Percentiles rank a stretch among this genome's conserved stretches.
Evolutionary conservation across 2,113 vertebrate species (phyloP).

Genomic region (Nerophis ophidion): DNA sequence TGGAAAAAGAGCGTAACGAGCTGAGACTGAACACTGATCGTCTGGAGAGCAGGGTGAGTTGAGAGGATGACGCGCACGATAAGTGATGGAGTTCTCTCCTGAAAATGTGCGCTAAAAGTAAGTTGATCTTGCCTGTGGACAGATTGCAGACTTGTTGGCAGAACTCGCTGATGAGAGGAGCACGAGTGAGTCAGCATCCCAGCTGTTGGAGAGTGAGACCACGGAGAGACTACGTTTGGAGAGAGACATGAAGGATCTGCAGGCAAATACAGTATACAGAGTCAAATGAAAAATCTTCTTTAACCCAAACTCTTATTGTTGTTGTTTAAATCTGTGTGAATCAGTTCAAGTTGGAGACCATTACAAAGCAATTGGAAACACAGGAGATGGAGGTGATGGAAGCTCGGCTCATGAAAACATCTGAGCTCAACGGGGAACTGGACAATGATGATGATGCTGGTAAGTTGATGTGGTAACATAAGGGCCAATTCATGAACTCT

Average conservation of each 20-base stretch:
- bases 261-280: constrained; percentile 73
- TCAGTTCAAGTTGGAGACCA: constrained; percentile 82
- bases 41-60: constrained; percentile 87
- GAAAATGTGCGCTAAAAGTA: background rate
- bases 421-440: constrained; percentile 87
- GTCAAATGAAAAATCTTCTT: background rate
- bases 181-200: constrained; percentile 90
- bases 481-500: no score
- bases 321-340: constrained; percentile 1
- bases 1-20: constrained; percentile 93
- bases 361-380: constrained; percentile 87
- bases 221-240: constrained; percentile 87
- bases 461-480: constrained; percentile 44
- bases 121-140: constrained; percentile 12
- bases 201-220: constrained; percentile 88
- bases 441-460: constrained; percentile 76
- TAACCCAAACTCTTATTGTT: no score
- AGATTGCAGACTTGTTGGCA: constrained; percentile 89
- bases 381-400: constrained; percentile 99
- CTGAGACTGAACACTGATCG: constrained; percentile 87
- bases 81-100: background rate
- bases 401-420: constrained; percentile 83
- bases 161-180: constrained; percentile 94
- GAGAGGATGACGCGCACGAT: constrained; percentile 17
- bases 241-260: constrained; percentile 92